Conservation (phyloP, 2,888 invertebrate species). For the Nezara viridula region DNA sequence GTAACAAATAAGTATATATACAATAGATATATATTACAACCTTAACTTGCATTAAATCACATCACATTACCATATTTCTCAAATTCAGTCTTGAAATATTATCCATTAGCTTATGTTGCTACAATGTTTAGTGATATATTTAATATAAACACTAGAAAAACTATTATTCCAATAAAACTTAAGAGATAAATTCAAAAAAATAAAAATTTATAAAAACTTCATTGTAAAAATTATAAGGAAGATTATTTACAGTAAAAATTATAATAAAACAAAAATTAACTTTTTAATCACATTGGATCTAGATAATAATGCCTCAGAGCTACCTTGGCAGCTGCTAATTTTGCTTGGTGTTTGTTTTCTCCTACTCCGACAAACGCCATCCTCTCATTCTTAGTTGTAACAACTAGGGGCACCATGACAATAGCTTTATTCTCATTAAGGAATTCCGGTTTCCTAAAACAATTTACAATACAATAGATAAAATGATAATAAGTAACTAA, state of each 20-base stretch:
- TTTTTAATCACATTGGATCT: neutral
- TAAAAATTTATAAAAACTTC: neutral
- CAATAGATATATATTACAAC: neutral
- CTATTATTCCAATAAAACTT: neutral
- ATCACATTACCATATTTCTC: neutral
- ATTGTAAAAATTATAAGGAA: neutral
- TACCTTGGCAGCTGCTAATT: conserved; percentile 83
- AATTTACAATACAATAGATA: neutral
- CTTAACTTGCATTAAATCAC: neutral
- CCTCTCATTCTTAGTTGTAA: conserved; percentile 67
- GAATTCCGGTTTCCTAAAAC: conserved; percentile 66
- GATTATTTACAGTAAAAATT: conserved; percentile 24
- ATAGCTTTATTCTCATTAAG: conserved; percentile 64
- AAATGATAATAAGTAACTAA: too few species aligned
- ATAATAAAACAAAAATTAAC: neutral
- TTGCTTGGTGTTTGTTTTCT: conserved; percentile 78
- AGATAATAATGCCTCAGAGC: conserved; percentile 71
- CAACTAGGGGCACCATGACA: conserved; percentile 65
- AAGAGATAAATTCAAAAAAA: neutral
- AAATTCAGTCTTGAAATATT: neutral
- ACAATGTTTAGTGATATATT: neutral
- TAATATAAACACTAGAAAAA: neutral
- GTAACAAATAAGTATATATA: too few species aligned
- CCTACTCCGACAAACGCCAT: conserved; percentile 80
- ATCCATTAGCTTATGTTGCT: neutral